Evolutionary conservation across 2,113 vertebrate genomes (phyloP).

Genomic region (Rhynchomys soricoides): DNA sequence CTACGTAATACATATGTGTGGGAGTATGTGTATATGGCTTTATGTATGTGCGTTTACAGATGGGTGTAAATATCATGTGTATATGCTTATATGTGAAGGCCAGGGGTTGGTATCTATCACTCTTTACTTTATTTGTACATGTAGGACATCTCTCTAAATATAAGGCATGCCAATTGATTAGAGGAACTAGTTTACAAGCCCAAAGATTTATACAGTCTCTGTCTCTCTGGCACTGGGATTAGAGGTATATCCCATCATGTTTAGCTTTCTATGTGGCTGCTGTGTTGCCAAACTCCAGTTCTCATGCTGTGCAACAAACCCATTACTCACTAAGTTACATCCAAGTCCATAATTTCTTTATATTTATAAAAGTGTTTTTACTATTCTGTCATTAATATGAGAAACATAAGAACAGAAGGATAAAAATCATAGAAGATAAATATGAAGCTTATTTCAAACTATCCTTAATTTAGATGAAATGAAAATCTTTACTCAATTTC

Average conservation of each 20-base stretch:
- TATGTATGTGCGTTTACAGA: not conserved
- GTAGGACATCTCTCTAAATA: not conserved
- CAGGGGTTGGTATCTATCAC: no score
- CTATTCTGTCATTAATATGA: not conserved
- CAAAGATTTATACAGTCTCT: not conserved
- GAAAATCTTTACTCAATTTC: not conserved
- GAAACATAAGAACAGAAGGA: not conserved
- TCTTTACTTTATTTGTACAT: not conserved
- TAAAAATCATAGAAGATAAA: not conserved
- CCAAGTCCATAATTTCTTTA: not conserved
- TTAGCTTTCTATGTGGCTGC: not conserved
- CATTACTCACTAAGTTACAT: not conserved
- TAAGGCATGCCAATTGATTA: not conserved
- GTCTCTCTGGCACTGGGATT: not conserved
- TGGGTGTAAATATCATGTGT: not conserved
- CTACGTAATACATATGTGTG: not conserved
- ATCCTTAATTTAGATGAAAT: not conserved
- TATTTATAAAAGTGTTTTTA: not conserved
- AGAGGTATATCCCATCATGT: not conserved
- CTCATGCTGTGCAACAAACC: not conserved
- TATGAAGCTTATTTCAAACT: not conserved
- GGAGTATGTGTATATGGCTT: accelerated
- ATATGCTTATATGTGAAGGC: not conserved
- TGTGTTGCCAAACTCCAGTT: not conserved
- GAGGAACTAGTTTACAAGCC: not conserved